Conservation (phyloP, 2,113 vertebrate species). For the Gasterosteus aculeatus region DNA sequence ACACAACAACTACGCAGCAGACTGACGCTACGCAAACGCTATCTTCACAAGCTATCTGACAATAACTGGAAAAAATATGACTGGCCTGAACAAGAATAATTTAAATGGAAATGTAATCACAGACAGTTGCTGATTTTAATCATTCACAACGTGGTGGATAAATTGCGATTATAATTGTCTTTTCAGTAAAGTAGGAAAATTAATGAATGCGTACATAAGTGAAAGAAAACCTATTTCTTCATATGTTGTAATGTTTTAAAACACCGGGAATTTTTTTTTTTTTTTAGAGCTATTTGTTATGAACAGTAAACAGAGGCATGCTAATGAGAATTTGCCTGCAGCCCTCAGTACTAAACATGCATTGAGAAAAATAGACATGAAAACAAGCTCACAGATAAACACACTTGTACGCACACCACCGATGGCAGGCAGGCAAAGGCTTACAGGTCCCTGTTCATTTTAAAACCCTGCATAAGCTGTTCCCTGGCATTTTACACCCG, state of each 20-base stretch:
- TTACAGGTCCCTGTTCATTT: slow-evolving; percentile 49
- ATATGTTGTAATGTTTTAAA: neutral
- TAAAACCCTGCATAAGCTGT: slow-evolving; percentile 61
- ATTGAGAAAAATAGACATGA: neutral
- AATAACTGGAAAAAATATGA: neutral
- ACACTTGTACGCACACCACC: slow-evolving; percentile 23
- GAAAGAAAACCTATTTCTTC: neutral
- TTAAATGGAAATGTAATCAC: neutral
- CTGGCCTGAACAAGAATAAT: neutral
- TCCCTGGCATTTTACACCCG: slow-evolving; percentile 60
- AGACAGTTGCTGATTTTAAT: neutral
- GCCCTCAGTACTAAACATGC: slow-evolving; percentile 2
- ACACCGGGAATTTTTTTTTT: neutral
- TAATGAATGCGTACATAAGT: neutral
- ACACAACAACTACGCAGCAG: slow-evolving; percentile 1
- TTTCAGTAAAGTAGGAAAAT: neutral
- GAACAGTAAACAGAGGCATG: neutral
- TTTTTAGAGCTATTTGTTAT: neutral
- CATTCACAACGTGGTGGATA: neutral
- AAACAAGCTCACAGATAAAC: slow-evolving; percentile 20
- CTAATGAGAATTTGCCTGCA: slow-evolving; percentile 1
- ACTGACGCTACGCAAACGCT: neutral
- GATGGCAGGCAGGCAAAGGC: slow-evolving; percentile 29
- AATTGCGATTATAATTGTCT: neutral
- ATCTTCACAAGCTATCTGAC: neutral